A percentile compares a stretch with the other conserved stretches of the same genome.
Conservation (phyloP, 2,113 vertebrate genomes). For the Proteles cristata region DNA sequence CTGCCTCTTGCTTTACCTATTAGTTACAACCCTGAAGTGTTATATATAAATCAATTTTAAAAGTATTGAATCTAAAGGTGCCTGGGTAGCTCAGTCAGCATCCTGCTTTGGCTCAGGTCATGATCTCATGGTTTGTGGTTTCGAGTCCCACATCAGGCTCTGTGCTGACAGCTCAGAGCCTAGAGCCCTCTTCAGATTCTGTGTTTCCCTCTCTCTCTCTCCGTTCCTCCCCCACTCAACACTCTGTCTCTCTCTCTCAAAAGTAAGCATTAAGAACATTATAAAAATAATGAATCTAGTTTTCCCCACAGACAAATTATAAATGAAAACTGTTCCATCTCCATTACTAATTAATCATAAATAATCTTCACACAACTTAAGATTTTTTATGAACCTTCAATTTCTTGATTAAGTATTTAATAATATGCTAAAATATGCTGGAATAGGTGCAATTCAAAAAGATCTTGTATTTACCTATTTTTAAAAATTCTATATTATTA, state of each 20-base stretch:
- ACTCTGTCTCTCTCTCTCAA: too few species aligned
- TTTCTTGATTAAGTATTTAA: constrained; percentile 52
- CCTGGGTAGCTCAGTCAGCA: too few species aligned
- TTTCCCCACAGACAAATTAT: constrained; percentile 30
- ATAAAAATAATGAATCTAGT: background rate
- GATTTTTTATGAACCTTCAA: background rate
- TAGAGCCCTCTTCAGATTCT: too few species aligned
- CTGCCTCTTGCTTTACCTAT: constrained; percentile 23
- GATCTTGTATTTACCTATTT: background rate
- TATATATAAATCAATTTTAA: background rate
- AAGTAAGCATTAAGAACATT: too few species aligned
- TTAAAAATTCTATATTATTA: background rate
- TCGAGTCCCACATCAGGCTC: too few species aligned
- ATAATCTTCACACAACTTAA: constrained; percentile 3
- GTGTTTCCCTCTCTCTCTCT: too few species aligned
- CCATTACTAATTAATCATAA: constrained; percentile 33
- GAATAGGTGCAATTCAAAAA: background rate
- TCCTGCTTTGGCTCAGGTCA: too few species aligned
- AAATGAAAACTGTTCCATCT: background rate
- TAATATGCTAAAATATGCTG: constrained; percentile 23
- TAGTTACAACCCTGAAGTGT: background rate
- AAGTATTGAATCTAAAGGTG: background rate
- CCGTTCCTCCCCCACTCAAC: too few species aligned
- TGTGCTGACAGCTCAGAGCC: too few species aligned
- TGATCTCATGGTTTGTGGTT: too few species aligned